Conservation (phyloP, 2,888 invertebrate genomes). For the Dendrolimus pini region DNA sequence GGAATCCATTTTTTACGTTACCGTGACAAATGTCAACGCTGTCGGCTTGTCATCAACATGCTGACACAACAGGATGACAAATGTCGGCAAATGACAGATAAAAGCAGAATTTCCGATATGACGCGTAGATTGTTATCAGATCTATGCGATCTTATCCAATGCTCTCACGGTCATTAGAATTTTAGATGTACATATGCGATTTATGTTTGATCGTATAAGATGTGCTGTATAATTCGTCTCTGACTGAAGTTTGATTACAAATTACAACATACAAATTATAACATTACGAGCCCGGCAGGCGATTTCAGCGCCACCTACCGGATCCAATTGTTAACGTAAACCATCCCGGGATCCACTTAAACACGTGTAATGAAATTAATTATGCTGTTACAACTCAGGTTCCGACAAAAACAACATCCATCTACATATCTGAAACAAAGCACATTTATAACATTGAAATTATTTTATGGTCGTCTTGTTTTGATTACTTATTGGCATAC, state of each 20-base stretch:
- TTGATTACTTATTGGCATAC: no score
- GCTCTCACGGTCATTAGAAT: not conserved
- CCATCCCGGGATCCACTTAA: no score
- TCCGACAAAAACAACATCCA: no score
- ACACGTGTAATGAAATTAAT: no score
- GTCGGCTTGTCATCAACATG: not conserved
- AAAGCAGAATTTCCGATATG: slow-evolving; percentile 20
- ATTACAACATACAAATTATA: not conserved
- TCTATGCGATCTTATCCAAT: slow-evolving; percentile 10
- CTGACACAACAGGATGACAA: slow-evolving; percentile 24
- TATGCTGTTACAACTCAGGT: no score
- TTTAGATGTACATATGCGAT: not conserved
- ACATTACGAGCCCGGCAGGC: no score
- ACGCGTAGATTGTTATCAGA: slow-evolving; percentile 22
- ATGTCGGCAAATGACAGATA: slow-evolving; percentile 28
- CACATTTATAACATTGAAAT: no score
- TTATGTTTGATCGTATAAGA: not conserved
- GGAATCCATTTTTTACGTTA: not conserved
- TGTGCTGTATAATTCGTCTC: not conserved
- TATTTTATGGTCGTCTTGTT: no score
- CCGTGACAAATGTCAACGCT: not conserved
- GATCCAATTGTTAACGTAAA: not conserved
- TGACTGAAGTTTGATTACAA: not conserved
- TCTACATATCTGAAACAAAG: no score
- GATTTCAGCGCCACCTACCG: not conserved